These are phyloP conservation scores for Falco rusticolus DNA, from an alignment of 2,797 vertebrate species.

Conservation along the genomic window DNA sequence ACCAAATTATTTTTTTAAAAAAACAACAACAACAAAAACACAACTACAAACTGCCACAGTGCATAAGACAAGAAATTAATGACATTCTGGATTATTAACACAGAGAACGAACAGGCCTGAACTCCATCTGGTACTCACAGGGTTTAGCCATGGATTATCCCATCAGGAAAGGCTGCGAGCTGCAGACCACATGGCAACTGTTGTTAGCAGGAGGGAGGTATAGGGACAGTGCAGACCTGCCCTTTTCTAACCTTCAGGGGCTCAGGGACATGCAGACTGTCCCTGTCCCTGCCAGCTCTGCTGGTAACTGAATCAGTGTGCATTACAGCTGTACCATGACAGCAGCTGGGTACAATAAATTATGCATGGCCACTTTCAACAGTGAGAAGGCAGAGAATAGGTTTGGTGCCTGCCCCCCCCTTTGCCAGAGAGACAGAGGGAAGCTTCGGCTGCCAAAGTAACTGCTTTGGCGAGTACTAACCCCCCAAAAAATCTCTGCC, in stretches of 20 bases:
- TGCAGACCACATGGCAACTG: conserved; percentile 31
- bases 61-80: conserved; percentile 40
- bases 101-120: background rate
- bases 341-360: conserved; percentile 73
- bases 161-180: conserved; percentile 42
- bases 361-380: conserved; percentile 66
- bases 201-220: conserved; percentile 15
- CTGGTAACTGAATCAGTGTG: conserved; percentile 36
- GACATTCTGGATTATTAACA: conserved; percentile 42
- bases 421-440: background rate
- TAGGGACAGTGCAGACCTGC: background rate
- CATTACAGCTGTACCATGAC: conserved; percentile 22
- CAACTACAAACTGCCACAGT: background rate
- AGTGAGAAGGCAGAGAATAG: conserved; percentile 5
- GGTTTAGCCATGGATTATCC: conserved; percentile 64
- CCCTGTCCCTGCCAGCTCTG: conserved; percentile 33
- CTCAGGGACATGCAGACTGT: conserved; percentile 13
- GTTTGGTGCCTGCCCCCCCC: background rate
- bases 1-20: background rate
- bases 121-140: conserved; percentile 49
- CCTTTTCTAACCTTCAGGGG: conserved; percentile 65
- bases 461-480: background rate
- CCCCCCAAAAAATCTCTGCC: background rate
- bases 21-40: background rate
- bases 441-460: background rate